Conservation (phyloP, 2,888 invertebrate genomes). For the Ypsolopha scabrella region DNA sequence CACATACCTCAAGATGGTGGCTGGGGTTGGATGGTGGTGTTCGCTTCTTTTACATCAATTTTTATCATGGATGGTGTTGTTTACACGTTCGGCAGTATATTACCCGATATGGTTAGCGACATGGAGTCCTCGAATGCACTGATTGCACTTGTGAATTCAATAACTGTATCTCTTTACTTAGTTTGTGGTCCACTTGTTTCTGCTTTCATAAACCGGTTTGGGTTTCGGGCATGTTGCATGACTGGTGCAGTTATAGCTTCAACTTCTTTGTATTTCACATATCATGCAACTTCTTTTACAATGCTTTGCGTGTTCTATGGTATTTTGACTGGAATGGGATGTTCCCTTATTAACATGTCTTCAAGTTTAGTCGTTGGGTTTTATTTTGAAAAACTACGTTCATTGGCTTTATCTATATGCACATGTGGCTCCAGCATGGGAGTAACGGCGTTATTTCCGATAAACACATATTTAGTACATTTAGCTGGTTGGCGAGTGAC, state of each 20-base stretch:
- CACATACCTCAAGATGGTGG: slow-evolving; percentile 48
- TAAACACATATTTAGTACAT: slow-evolving; percentile 36
- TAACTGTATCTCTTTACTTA: slow-evolving; percentile 46
- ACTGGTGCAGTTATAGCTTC: slow-evolving; percentile 40
- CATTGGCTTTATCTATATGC: slow-evolving; percentile 42
- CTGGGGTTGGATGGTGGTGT: slow-evolving; percentile 58
- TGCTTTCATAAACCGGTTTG: slow-evolving; percentile 54
- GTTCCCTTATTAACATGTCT: slow-evolving; percentile 43
- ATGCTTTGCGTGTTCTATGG: slow-evolving; percentile 44
- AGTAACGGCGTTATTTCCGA: slow-evolving; percentile 40
- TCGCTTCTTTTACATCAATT: slow-evolving; percentile 31
- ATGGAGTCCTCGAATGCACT: slow-evolving; percentile 29
- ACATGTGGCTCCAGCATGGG: slow-evolving; percentile 48
- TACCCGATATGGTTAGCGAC: slow-evolving; percentile 36
- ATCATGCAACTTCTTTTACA: slow-evolving; percentile 32
- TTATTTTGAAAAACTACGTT: slow-evolving; percentile 51
- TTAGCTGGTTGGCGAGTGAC: slow-evolving; percentile 45
- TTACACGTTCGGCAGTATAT: slow-evolving; percentile 49
- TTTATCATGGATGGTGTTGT: slow-evolving; percentile 44
- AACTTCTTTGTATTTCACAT: slow-evolving; percentile 34
- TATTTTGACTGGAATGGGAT: slow-evolving; percentile 40
- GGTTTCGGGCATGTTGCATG: slow-evolving; percentile 52
- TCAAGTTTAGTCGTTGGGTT: slow-evolving; percentile 48
- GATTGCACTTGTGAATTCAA: slow-evolving; percentile 43
- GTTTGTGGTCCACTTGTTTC: slow-evolving; percentile 43